Conservation (phyloP, 2,888 invertebrate genomes). For the Plagiodera versicolora region DNA sequence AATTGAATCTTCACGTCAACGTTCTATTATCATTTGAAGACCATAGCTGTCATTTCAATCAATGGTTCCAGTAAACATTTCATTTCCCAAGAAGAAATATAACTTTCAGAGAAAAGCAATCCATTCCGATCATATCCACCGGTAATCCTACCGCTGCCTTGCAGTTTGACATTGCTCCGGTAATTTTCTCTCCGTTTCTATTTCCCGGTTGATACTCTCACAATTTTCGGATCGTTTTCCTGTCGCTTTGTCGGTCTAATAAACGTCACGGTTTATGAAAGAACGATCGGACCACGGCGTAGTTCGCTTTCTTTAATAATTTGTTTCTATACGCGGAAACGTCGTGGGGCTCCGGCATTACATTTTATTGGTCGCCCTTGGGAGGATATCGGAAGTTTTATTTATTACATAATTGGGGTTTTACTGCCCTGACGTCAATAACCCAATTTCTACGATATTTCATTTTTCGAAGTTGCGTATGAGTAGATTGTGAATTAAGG, state of each 20-base stretch:
- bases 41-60: too few relatives aligned
- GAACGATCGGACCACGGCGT: slow-evolving; percentile 12
- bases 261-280: slow-evolving; percentile 22
- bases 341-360: background rate
- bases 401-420: slow-evolving; percentile 24
- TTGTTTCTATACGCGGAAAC: slow-evolving; percentile 5
- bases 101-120: background rate
- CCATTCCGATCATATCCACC: background rate
- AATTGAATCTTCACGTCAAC: too few relatives aligned
- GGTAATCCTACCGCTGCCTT: background rate
- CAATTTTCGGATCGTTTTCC: slow-evolving; percentile 20
- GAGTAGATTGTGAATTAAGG: too few relatives aligned
- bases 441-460: slow-evolving; percentile 4
- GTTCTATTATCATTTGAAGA: too few relatives aligned
- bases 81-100: too few relatives aligned
- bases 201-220: slow-evolving; percentile 23
- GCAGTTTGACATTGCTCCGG: background rate
- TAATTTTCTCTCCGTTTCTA: slow-evolving; percentile 12
- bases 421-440: slow-evolving; percentile 14
- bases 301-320: slow-evolving; percentile 13
- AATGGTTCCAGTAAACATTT: too few relatives aligned
- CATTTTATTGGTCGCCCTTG: slow-evolving; percentile 10
- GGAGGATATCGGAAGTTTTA: slow-evolving; percentile 16
- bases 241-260: slow-evolving; percentile 17
- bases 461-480: too few relatives aligned